phyloP scores from a whole-genome alignment of 2,113 vertebrate genomes.

The Ariopsis seemanni region DNA sequence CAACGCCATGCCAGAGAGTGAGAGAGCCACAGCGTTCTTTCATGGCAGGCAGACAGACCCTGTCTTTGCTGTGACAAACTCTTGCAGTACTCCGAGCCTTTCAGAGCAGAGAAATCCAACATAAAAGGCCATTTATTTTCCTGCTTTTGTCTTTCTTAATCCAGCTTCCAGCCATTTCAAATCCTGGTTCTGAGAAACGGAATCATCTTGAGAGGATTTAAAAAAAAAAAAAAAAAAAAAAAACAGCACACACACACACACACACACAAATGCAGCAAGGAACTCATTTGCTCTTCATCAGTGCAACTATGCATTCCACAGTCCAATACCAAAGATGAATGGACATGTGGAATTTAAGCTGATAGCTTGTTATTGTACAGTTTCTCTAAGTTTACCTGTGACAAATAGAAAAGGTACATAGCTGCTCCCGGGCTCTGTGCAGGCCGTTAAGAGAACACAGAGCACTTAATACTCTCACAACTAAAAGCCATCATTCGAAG shows the following conservation, averaged over 20 bases:
- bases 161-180: conserved; percentile 49
- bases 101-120: conserved; percentile 63
- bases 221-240: background rate
- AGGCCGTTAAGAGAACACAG: conserved; percentile 25
- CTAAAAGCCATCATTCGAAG: conserved; percentile 48
- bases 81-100: conserved; percentile 56
- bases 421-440: conserved; percentile 24
- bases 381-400: conserved; percentile 57
- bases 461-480: conserved; percentile 40
- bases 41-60: conserved; percentile 68
- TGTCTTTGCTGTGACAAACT: conserved; percentile 65
- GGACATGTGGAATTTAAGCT: conserved; percentile 70
- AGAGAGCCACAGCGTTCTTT: conserved; percentile 66
- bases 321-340: conserved; percentile 89
- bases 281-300: conserved; percentile 66
- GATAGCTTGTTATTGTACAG: conserved; percentile 52
- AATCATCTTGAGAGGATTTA: conserved; percentile 52
- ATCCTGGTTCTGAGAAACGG: conserved; percentile 60
- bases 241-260: background rate
- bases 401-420: conserved; percentile 50
- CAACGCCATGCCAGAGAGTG: background rate
- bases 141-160: conserved; percentile 30
- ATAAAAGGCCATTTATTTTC: conserved; percentile 44
- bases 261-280: conserved; percentile 49
- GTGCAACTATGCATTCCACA: conserved; percentile 92